Conservation (phyloP, 1,140 invertebrate species). For the Drosophila willistoni region DNA sequence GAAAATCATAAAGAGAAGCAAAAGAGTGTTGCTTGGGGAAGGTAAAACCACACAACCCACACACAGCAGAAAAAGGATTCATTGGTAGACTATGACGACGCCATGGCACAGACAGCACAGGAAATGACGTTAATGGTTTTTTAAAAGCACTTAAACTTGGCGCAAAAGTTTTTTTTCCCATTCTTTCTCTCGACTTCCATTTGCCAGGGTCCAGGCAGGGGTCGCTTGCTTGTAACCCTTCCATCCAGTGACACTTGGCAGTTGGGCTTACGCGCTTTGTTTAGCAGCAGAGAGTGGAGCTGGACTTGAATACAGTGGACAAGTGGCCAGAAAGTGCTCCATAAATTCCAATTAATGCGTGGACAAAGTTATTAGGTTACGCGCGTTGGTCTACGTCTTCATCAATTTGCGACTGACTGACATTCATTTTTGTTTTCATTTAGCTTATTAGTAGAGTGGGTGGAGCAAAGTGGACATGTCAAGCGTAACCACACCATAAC, state of each 20-base stretch:
- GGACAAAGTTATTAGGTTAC: slow-evolving; percentile 76
- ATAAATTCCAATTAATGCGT: slow-evolving; percentile 78
- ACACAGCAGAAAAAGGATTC: no score
- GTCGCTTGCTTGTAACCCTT: slow-evolving; percentile 51
- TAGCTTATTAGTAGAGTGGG: slow-evolving; percentile 58
- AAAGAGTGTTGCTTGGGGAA: not conserved
- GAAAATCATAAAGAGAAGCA: not conserved
- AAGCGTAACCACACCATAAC: slow-evolving; percentile 51
- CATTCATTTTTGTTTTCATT: slow-evolving; percentile 77
- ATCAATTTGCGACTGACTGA: slow-evolving; percentile 61
- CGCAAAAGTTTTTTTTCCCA: slow-evolving; percentile 52
- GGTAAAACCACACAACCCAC: not conserved
- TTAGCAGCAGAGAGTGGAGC: slow-evolving; percentile 39
- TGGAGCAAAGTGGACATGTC: slow-evolving; percentile 41
- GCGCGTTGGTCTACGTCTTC: slow-evolving; percentile 56
- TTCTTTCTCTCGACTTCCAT: slow-evolving; percentile 19
- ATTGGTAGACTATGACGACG: slow-evolving; percentile 2
- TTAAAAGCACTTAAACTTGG: slow-evolving; percentile 80
- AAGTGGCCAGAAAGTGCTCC: slow-evolving; percentile 39
- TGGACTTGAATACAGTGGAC: slow-evolving; percentile 6
- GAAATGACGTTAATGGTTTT: slow-evolving; percentile 80
- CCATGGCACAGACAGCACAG: slow-evolving; percentile 41
- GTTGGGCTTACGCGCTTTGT: slow-evolving; percentile 62
- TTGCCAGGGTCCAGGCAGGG: slow-evolving; percentile 26
- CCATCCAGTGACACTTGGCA: slow-evolving; percentile 39